phyloP scores from a whole-genome alignment of 2,113 vertebrate species.

The Callocephalon fimbriatum region DNA sequence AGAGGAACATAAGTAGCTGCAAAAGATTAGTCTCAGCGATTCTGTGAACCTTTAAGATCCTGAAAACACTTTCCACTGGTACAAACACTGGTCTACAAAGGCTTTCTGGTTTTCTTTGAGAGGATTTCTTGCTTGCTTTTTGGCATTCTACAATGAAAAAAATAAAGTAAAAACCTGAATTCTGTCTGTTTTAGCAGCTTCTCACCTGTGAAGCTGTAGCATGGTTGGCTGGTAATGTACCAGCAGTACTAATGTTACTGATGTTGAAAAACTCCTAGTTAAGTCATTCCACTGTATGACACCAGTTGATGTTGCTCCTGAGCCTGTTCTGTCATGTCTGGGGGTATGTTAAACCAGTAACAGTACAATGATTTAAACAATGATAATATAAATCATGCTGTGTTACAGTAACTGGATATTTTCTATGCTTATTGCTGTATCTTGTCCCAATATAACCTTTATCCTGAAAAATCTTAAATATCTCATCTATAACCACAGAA shows the following conservation, averaged over 20 bases:
- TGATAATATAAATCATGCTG: neutral
- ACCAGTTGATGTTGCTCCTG: neutral
- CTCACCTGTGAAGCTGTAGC: neutral
- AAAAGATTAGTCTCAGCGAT: neutral
- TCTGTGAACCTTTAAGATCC: neutral
- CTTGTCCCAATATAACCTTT: conserved; percentile 20
- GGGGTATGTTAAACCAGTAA: neutral
- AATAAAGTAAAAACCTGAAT: neutral
- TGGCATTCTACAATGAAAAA: neutral
- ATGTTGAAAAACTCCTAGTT: neutral
- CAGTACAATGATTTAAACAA: neutral
- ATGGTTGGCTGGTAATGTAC: neutral
- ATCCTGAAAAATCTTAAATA: conserved; percentile 3
- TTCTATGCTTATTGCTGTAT: neutral
- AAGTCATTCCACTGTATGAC: neutral
- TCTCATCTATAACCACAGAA: conserved; percentile 4
- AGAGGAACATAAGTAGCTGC: neutral
- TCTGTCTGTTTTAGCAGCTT: neutral
- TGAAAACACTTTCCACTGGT: neutral
- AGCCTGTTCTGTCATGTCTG: neutral
- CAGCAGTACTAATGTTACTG: neutral
- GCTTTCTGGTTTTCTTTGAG: neutral
- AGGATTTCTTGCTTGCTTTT: neutral
- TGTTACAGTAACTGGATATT: neutral
- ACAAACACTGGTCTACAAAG: neutral